Evolutionary conservation across 2,888 invertebrate species (phyloP).

Genomic region (Rhodophaea formosa): DNA sequence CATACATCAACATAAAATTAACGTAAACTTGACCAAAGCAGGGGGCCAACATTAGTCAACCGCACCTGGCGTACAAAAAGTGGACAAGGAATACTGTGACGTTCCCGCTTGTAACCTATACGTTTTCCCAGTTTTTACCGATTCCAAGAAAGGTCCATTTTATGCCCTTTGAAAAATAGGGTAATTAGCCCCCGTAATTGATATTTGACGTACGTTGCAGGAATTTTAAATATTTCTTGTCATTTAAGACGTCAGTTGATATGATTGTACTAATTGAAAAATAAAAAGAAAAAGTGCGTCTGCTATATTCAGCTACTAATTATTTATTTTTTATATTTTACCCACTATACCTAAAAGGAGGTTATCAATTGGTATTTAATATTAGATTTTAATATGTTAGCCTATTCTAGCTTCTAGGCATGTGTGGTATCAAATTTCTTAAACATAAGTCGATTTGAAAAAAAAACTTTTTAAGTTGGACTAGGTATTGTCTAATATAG

Average conservation of each 20-base stretch:
- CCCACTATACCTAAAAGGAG: too few relatives aligned
- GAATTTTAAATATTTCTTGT: background rate
- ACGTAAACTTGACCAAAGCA: background rate
- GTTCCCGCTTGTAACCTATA: background rate
- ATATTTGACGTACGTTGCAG: constrained; percentile 1
- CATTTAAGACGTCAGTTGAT: background rate
- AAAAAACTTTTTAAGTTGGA: too few relatives aligned
- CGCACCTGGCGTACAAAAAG: constrained; percentile 6
- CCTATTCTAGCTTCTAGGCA: too few relatives aligned
- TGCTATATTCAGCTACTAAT: too few relatives aligned
- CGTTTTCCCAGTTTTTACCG: constrained; percentile 10
- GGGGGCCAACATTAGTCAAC: background rate
- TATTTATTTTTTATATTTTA: too few relatives aligned
- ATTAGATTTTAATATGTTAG: too few relatives aligned
- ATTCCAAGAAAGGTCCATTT: background rate
- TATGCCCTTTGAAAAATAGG: constrained; percentile 5
- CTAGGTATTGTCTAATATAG: too few relatives aligned
- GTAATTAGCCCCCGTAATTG: constrained; percentile 5
- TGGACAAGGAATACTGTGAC: background rate
- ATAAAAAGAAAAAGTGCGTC: too few relatives aligned
- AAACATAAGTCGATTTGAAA: too few relatives aligned
- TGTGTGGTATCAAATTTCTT: too few relatives aligned
- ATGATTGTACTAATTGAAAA: too few relatives aligned
- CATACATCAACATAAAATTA: background rate
- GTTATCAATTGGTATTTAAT: too few relatives aligned